phyloP scores from a whole-genome alignment of 1,140 invertebrate species.

The Yoshiicerus persimilis region DNA sequence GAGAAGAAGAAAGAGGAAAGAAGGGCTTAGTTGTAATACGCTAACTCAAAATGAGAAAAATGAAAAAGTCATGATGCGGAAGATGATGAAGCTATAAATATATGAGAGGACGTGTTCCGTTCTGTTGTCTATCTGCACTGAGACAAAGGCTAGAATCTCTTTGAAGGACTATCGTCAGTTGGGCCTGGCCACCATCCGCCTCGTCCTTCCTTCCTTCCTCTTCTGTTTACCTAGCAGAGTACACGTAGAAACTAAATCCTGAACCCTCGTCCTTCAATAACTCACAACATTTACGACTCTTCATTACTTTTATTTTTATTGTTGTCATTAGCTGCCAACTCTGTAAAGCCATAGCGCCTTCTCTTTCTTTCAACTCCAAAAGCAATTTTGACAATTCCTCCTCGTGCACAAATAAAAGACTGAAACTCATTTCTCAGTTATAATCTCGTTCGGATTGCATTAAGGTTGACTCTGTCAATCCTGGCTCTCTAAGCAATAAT shows the following conservation, averaged over 20 bases:
- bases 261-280: neutral
- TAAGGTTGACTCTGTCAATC: neutral
- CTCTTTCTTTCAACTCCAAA: neutral
- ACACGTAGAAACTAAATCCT: too few relatives aligned
- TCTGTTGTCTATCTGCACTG: neutral
- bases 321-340: neutral
- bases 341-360: neutral
- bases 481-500: neutral
- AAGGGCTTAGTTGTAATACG: neutral
- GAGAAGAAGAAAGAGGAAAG: neutral
- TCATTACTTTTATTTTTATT: neutral
- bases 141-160: neutral
- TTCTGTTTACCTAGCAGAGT: neutral
- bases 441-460: neutral
- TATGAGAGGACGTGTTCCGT: neutral
- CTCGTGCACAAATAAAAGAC: neutral
- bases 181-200: neutral
- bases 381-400: neutral
- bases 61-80: neutral
- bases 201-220: neutral
- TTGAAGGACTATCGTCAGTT: neutral
- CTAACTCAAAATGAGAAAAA: neutral
- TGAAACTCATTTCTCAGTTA: neutral
- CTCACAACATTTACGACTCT: neutral
- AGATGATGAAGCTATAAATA: neutral